Base-by-base conservation (phyloP, 2,113 vertebrate species). In the Cnemophilus loriae region DNA sequence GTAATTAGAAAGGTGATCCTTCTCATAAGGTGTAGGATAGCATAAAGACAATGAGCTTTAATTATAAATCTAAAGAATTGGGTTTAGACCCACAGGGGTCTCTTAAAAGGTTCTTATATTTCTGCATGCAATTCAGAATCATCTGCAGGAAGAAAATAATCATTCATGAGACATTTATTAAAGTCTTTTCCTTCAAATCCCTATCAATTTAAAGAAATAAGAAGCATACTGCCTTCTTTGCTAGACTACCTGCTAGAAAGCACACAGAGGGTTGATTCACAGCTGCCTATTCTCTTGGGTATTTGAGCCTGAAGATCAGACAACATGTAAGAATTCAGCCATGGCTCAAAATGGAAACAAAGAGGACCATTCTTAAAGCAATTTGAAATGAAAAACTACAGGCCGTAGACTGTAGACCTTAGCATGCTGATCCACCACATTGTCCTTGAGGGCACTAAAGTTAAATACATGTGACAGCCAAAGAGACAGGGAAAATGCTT, bases 271-370 rank as follows among this genome's bases (percentile, higher is more conserved):
- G 65, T 65, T 97, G 97, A 98, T 97, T 98, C 97, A 97, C 97
- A 98, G 97, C 95, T 97, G 97, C 97, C 95, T 96, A 73, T 97
- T 98, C 97, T 96, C 97, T 97, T 96, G 97, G 92, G 97, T 96
- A 97, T 98, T 98, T 98, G 94, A 97, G 97, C 84, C 93, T 97
- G 97, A 97, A 98, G 98, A 98, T 98, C 97, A 98, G 97, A 98
- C 97, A 98, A 97, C 97, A 95, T 94, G 87, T 97, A 98, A 98
- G 97, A 98, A 98, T 98, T 97, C 98, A 98, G 96, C 94, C 42
- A 39, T 97, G 97, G 93, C 95, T 98, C 96, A 96, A 98, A 98
- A 97, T 96, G 96, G 97, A 98, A 98, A 98, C 97, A 98, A 98
- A 98, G 97, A 97, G 65, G 83, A 97, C 97, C 97, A 97, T 98